phyloP scores from a whole-genome alignment of 2,888 invertebrate genomes.

The Pedicia rivosa region DNA sequence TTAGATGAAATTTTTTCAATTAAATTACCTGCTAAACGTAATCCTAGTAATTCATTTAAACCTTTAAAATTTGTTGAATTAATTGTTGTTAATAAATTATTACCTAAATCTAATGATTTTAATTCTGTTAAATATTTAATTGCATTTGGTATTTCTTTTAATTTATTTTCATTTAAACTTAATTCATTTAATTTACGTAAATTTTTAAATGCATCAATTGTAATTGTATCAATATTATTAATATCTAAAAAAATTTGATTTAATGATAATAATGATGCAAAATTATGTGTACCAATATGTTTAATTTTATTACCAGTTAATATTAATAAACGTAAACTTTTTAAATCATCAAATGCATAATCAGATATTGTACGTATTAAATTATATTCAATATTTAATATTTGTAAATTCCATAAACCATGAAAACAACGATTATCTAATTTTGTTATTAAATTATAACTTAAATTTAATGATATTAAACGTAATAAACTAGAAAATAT shows the following conservation, averaged over 20 bases:
- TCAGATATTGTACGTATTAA: conserved; percentile 50
- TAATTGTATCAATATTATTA: conserved; percentile 51
- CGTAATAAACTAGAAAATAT: conserved; percentile 58
- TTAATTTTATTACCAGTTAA: conserved; percentile 54
- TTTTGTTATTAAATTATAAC: conserved; percentile 51
- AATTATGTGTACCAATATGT: conserved; percentile 49
- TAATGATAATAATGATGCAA: conserved; percentile 54
- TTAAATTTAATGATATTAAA: conserved; percentile 56
- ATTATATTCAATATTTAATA: conserved; percentile 57
- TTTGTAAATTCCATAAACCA: conserved; percentile 56
- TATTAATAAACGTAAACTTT: conserved; percentile 59
- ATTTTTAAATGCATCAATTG: conserved; percentile 56
- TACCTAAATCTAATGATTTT: conserved; percentile 63
- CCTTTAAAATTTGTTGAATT: conserved; percentile 56
- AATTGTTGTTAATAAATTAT: conserved; percentile 59
- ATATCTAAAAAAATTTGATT: conserved; percentile 58
- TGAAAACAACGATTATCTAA: conserved; percentile 53
- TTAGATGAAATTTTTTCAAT: conserved; percentile 59
- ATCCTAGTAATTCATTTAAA: conserved; percentile 53
- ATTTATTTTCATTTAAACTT: conserved; percentile 54
- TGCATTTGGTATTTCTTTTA: conserved; percentile 53
- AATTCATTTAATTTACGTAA: conserved; percentile 62
- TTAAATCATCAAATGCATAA: conserved; percentile 55
- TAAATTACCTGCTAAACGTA: conserved; percentile 65
- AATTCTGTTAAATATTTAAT: conserved; percentile 50